These are phyloP conservation scores for Aproaerema taeniolella DNA, from an alignment of 2,888 invertebrate species.

Conservation along the genomic window DNA sequence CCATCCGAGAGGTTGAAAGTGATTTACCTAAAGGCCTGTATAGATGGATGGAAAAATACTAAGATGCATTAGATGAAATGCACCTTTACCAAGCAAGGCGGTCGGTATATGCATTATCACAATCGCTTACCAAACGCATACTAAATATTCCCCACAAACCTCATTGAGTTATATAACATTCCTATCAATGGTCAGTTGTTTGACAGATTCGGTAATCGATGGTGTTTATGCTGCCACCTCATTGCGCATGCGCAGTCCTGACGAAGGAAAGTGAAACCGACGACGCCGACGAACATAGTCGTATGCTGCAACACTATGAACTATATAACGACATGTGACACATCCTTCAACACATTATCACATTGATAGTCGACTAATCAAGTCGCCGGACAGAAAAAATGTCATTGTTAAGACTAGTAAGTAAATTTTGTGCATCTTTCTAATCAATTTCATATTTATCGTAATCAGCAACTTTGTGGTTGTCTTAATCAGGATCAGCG, in stretches of 20 bases:
- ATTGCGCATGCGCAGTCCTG: constrained; percentile 65
- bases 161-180: constrained; percentile 53
- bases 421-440: too few relatives aligned
- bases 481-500: too few relatives aligned
- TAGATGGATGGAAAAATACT: too few relatives aligned
- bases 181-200: constrained; percentile 46
- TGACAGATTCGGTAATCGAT: constrained; percentile 54
- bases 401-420: constrained; percentile 61
- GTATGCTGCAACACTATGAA: constrained; percentile 72
- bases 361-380: constrained; percentile 53
- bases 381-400: constrained; percentile 50
- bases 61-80: too few relatives aligned
- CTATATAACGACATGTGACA: constrained; percentile 69
- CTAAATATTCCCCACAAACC: constrained; percentile 33
- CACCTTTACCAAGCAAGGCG: too few relatives aligned
- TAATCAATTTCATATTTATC: too few relatives aligned
- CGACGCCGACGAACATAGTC: constrained; percentile 48
- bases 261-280: constrained; percentile 71
- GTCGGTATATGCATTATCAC: too few relatives aligned
- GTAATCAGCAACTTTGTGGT: too few relatives aligned
- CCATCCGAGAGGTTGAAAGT: too few relatives aligned
- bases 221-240: constrained; percentile 53
- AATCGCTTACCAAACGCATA: too few relatives aligned
- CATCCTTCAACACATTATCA: constrained; percentile 55
- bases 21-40: too few relatives aligned